Evolutionary conservation across 2,888 invertebrate genomes (phyloP), one percentile per base, ranked within the genome.

Genomic region (Noctua comes): DNA sequence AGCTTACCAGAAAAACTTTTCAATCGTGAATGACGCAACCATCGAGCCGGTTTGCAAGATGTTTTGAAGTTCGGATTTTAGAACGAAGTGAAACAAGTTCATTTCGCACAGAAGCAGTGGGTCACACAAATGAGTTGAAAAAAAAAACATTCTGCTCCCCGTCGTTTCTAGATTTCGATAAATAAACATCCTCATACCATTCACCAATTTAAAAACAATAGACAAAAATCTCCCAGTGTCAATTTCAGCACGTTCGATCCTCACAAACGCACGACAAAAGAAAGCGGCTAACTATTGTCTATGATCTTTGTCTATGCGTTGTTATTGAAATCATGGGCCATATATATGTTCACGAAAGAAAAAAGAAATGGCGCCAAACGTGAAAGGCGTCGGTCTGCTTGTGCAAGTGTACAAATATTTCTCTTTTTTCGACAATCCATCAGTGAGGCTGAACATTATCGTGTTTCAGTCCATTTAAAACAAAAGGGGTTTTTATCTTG

Each of bases 401-500:
- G 88, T 88, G 89, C 90, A 89, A 91, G 84, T 88, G 86, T 85
- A 81, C 73, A 85, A 88, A 87, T 76, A 79, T 77, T 77, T 71
- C 71, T 73, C 68, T 82, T 88, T 91, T 82, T 88, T 80, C 73
- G 65, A 72, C 82, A 79, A 85, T 77, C 80, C 74, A 79, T 85
- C 79, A 74, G 78, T 62, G 43, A 74, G 68, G 48, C 78, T 86
- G 83, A 86, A 88, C 83, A 89, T 88, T 90, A 88, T 91, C 88
- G 65, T 82, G 82, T 90, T 90, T 88, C 86, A 90, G 90, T 84
- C 87, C 89, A 91, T 92, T 91, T 85, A 91, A 88, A 92, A 93
- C 92, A 91, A 92, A 93, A 92, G 89, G 88, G 87, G 88, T 83
- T 87, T 90, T 93, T 93, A 93, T 90, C 74, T 70, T 77, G 43